Conservation (phyloP, 2,797 vertebrate species). For the Notolepis coatsorum region DNA sequence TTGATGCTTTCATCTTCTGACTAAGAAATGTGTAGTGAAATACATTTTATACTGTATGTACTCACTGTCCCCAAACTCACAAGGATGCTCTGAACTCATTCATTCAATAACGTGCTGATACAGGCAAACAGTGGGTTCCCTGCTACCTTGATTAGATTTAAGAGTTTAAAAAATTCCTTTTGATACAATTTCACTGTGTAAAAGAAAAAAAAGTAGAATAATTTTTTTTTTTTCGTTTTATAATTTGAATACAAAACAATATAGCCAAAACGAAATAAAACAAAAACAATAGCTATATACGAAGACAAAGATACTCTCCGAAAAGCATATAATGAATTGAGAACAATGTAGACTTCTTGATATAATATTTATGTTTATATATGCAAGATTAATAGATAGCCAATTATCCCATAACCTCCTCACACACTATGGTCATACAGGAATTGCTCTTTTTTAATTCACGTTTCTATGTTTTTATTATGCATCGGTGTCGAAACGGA, state of each 20-base stretch:
- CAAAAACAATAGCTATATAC: slow-evolving; percentile 43
- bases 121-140: slow-evolving; percentile 52
- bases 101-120: slow-evolving; percentile 29
- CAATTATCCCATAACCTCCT: slow-evolving; percentile 44
- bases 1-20: slow-evolving; percentile 27
- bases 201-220: slow-evolving; percentile 25
- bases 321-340: slow-evolving; percentile 49
- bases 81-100: slow-evolving; percentile 47
- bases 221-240: slow-evolving; percentile 37
- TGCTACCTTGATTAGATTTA: slow-evolving; percentile 47
- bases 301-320: slow-evolving; percentile 50
- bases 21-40: slow-evolving; percentile 37
- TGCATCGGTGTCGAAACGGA: slow-evolving; percentile 54
- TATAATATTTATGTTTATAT: slow-evolving; percentile 65
- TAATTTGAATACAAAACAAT: slow-evolving; percentile 55
- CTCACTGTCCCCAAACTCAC: slow-evolving; percentile 34
- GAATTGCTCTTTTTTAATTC: slow-evolving; percentile 43
- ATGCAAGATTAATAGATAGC: slow-evolving; percentile 66
- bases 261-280: slow-evolving; percentile 46
- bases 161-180: slow-evolving; percentile 65
- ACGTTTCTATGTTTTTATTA: slow-evolving; percentile 57
- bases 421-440: slow-evolving; percentile 27
- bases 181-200: slow-evolving; percentile 66
- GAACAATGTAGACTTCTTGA: slow-evolving; percentile 52
- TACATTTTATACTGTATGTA: slow-evolving; percentile 48